Base-by-base conservation (phyloP, 2,113 vertebrate genomes). In the Labeo rohita region DNA sequence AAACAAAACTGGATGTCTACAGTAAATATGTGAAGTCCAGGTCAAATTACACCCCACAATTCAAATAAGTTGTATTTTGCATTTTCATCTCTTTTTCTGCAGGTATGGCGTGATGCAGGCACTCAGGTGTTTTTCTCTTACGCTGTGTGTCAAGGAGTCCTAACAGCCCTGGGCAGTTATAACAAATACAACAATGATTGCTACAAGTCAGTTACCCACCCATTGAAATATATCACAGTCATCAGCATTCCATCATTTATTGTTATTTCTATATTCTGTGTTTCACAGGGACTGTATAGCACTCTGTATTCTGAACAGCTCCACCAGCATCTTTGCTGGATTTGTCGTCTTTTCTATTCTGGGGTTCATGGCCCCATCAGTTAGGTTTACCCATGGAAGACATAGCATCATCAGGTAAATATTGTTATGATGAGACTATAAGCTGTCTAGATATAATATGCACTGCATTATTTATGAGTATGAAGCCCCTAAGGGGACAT, bases 181-280 rank as follows among this genome's bases (percentile, higher is more conserved):
- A 99, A 98, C 91, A 96, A 95, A 68, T 99, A 97, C 65, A 95
- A 95, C 92, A 98, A 97, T 92, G 95, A 99, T 93, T 98, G 97
- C 87, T 99, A 97, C 94, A 96, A 94, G 98, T 99, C 89, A 90
- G 89, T 74, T 28, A 49, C 36, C 12, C 21, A n/a, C 11, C 16
- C 36, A 13, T 56, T 43, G 16, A 45, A 63, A 21, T 23, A 23
- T 47, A 15, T 39, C 18, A 13, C 11, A 79, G 34, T 43, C 36
- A 45, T 56, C 13, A 36, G 28, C 15, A 21, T 11, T 36, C 18
- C 50, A 8, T 50, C 4, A 34, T 56, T 43, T 50, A 76, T 34
- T 36, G 4, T 13, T 77, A 34, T 68, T 34, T 52, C 59, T 21
- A 8, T 65, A 13, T 54, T 66, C 10, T 23, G 49, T 10, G 0